Base-by-base conservation (phyloP, 2,888 invertebrate genomes). In the Gisinianus flammeolus region DNA sequence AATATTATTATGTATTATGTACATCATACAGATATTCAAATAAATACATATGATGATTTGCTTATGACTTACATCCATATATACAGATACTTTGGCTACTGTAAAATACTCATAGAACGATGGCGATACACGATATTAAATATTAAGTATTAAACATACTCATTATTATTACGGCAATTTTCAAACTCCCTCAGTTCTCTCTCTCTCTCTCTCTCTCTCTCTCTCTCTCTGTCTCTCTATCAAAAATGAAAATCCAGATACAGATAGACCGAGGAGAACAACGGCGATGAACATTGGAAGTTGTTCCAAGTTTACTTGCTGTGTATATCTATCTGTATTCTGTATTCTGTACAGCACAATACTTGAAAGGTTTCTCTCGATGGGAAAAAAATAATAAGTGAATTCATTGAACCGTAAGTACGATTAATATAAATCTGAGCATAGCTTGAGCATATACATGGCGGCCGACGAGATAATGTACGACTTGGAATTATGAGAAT, bases 381-480 rank as follows among this genome's bases (percentile, higher is more conserved):
- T 62, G 31, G 33, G 62, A 62, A 73, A 73, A 62, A 73, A 73
- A 73, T 62, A 66, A 66, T 26, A 74, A 74, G 56, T 58, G 77
- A 70, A 76, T 70, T 70, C 77, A 77, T 77, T 77, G 77, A 77
- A 77, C 77, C 58, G 70, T 64, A 77, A 68, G 33, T 69, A 58
- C 67, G 76, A 76, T 76, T 76, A 76, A 76, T 76, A 64, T 71
- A 52, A 52, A n/a, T 24, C 62, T n/a, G n/a, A 64, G 64, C 26
- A 28, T 62, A 62, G 12, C 24, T 26, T 22, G 26, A 64, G 64
- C 26, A 44, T 44, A 19, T 44, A 35, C 12, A 44, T n/a, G n/a
- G n/a, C n/a, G n/a, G n/a, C 22, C 56, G 28, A 64, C 28, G 64
- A 64, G 64, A 64, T 64, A 64, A 64, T 28, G 64, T 64, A 44